Base-by-base conservation (phyloP, 2,797 vertebrate species). In the Thunnus albacares region DNA sequence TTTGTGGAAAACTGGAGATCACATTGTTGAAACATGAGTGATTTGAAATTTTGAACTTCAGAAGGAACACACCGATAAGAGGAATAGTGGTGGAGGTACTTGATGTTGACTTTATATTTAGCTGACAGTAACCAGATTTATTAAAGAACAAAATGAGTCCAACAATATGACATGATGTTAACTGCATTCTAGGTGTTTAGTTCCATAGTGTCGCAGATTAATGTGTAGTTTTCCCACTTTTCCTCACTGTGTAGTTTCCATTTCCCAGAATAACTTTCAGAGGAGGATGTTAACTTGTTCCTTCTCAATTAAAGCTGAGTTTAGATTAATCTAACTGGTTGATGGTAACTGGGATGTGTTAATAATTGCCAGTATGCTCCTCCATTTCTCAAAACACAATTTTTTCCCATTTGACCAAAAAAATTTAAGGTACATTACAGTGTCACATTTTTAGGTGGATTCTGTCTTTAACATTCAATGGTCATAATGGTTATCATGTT, bases 1-100 rank as follows among this genome's bases (percentile, higher is more conserved):
- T 72, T 52, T 11, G n/a, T n/a, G 41, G n/a, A 2, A 63, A 72
- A 79, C 67, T 33, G 38, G 12, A 57, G 5, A 7, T 13, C 30
- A 41, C 49, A 41, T 30, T 2, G 17, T 49, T 33, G 18, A 77
- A 75, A 71, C 28, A 14, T 26, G 15, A 38, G 22, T 49, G 18
- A 71, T 55, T 47, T 56, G 1, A 17, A 52, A 28, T 58, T 24
- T 55, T 6, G 6, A 61, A 56, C 28, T 22, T 62, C 9, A 45
- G 8, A 26, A 71, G 1, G 7, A 69, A 30, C 15, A 53, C 6
- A 26, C 14, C 22, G 17, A 59, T 30, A 2, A 24, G 13, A 52
- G 63, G 14, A 53, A 45, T 7, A 18, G 12, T 8, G 22, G 30
- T 28, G 30, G 76, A 8, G 26, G 8, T 30, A 30, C 28, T 30